Evolutionary conservation across 2,888 invertebrate genomes (phyloP), one percentile per base, ranked within the genome.

Genomic region (Tetheella fluctuosa): DNA sequence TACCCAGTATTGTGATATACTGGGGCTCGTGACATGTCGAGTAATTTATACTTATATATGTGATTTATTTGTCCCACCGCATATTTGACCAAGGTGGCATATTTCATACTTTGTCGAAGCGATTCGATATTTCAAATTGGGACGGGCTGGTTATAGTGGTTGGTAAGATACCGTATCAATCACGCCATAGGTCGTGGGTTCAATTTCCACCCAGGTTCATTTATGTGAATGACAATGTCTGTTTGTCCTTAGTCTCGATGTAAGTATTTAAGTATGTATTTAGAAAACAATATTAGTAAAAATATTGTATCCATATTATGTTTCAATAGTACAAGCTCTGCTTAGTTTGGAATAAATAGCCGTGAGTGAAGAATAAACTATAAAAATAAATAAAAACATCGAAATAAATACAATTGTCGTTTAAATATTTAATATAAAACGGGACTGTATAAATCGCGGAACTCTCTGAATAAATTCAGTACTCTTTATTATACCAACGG

Each of bases 1-100:
- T 42, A 17, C 42, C 37, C 15, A 37, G 37, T 37, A 37, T 42
- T 17, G 42, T 42, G 42, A 42, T n/a, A 42, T 42, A n/a, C 42
- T 17, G 2, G 5, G 17, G n/a, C 15, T 37, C 37, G 37, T 42
- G 42, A 42, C 42, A 42, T 17, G 42, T 42, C 7, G 7, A 17
- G 42, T 42, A 17, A 42, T n/a, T 42, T 42, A 42, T 6, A 10
- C 17, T n/a, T n/a, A 42, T 42, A 17, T 6, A 17, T 42, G 42
- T 42, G n/a, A 42, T 17, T 17, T 42, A 42, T n/a, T 17, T 17
- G 42, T 42, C 15, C 4, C n/a, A 42, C 1, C 42, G 7, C 15
- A 2, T 42, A 42, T 42, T 42, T 42, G 17, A n/a, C 42, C 15
- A 1, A 2, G n/a, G 15, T 39, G n/a, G 17, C 42, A 8, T 37